Evolutionary conservation across 1,140 invertebrate genomes (phyloP), one percentile per base, ranked within the genome.

Genomic region (Anastrepha ludens): DNA sequence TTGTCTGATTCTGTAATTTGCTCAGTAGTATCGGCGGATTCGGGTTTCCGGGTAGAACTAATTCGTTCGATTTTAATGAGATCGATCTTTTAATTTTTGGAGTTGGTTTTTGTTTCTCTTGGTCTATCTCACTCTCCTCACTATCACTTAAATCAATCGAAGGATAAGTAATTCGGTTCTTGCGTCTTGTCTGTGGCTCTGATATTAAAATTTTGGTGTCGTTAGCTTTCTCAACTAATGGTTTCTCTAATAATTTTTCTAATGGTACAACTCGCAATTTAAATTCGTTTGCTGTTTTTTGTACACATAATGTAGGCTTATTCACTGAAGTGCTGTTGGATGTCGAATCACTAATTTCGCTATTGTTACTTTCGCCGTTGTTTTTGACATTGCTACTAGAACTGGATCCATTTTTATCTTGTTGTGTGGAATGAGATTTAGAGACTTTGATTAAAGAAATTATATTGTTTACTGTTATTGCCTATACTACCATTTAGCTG

Each of bases 201-300:
- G 60, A 64, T 64, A 47, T 74, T 65, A 60, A 50, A 2, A n/a
- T 13, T 55, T 58, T 60, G 5, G n/a, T 62, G 67, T 29, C 17
- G 7, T 44, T 60, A 88, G 47, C 44, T 62, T 47, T 62, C 44
- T 41, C 20, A 9, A 41, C 85, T 41, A 85, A 62, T 55, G 91
- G 91, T 86, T 89, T 90, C 70, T 92, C 90, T 81, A 92, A 85
- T 70, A 92, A 85, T 87, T 91, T 90, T 58, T 91, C 90, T 60
- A 92, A 74, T 62, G 91, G 91, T 81, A 92, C 91, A 90, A 92
- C 90, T 39, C 91, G 92, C 87, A 92, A 91, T 87, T 91, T 91
- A 44, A 89, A 92, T 85, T 88, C 62, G 55, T 50, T 86, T 59
- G 59, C 70, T 15, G n/a, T 62, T 41, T 55, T 65, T 59, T 59